Conservation (phyloP, 2,888 invertebrate genomes). For the Apomyelois bistriatella region DNA sequence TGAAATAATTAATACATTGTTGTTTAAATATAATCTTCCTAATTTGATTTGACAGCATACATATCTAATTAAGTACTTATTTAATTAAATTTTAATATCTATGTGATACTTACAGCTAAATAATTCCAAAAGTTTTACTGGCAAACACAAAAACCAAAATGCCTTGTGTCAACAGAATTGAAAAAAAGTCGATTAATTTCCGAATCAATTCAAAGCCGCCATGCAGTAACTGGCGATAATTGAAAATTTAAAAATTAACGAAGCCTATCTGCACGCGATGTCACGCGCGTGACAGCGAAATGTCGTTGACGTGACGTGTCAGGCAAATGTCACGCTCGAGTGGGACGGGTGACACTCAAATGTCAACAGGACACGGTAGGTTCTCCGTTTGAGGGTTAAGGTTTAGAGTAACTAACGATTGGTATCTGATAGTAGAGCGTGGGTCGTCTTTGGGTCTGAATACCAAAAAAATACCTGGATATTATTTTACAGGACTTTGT, state of each 20-base stretch:
- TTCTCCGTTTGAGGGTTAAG: constrained; percentile 2
- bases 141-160: too few relatives aligned
- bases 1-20: too few relatives aligned
- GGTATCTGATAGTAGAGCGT: not conserved
- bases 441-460: too few relatives aligned
- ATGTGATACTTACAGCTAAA: too few relatives aligned
- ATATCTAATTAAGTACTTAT: too few relatives aligned
- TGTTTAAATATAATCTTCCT: too few relatives aligned
- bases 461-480: too few relatives aligned
- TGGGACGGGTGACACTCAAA: constrained; percentile 28
- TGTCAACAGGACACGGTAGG: constrained; percentile 30
- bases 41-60: too few relatives aligned
- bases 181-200: not conserved
- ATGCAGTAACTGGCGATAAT: constrained; percentile 55
- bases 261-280: constrained; percentile 49
- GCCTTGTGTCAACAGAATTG: not conserved
- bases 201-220: constrained; percentile 24
- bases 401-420: not conserved
- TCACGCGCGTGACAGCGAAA: constrained; percentile 52
- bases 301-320: constrained; percentile 47
- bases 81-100: too few relatives aligned
- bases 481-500: too few relatives aligned
- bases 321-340: constrained; percentile 43
- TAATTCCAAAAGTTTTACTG: too few relatives aligned
- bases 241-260: constrained; percentile 67